phyloP scores from a whole-genome alignment of 2,113 vertebrate genomes.

The Zosterops borbonicus region DNA sequence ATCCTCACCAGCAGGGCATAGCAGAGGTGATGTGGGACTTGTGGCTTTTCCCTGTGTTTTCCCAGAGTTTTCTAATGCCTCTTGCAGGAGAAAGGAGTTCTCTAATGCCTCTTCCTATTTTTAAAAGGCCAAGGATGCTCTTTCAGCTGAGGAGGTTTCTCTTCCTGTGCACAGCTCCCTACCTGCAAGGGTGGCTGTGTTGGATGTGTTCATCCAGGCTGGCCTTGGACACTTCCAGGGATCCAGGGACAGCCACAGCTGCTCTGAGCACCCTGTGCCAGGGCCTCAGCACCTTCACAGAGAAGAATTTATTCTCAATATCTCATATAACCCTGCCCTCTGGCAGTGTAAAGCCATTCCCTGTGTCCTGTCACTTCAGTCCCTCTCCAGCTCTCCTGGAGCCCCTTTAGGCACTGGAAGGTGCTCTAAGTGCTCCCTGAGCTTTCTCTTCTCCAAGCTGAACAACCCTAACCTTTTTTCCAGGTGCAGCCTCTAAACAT shows the following conservation, averaged over 20 bases:
- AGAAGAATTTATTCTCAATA: neutral
- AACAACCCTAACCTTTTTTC: neutral
- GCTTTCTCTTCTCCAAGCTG: neutral
- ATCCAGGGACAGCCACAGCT: neutral
- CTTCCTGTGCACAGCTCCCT: neutral
- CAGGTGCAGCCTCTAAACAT: conserved; percentile 87
- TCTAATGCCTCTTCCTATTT: neutral
- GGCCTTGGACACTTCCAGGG: neutral
- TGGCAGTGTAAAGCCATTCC: neutral
- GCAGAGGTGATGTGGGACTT: neutral
- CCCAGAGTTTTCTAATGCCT: neutral
- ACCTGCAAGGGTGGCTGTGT: neutral
- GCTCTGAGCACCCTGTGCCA: neutral
- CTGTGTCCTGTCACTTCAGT: neutral
- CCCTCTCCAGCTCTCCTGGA: neutral
- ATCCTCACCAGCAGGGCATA: neutral
- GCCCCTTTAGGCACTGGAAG: neutral
- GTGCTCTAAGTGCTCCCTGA: neutral
- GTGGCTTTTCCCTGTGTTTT: neutral
- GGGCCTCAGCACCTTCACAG: neutral
- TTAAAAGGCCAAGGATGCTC: neutral
- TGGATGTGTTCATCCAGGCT: rapidly evolving
- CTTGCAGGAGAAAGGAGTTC: neutral
- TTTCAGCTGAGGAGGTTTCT: neutral
- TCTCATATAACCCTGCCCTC: neutral